Percentiles rank a stretch among this genome's conserved stretches.
These are phyloP conservation scores for Linepithema humile DNA, from an alignment of 1,140 invertebrate genomes.

Conservation along the genomic window DNA sequence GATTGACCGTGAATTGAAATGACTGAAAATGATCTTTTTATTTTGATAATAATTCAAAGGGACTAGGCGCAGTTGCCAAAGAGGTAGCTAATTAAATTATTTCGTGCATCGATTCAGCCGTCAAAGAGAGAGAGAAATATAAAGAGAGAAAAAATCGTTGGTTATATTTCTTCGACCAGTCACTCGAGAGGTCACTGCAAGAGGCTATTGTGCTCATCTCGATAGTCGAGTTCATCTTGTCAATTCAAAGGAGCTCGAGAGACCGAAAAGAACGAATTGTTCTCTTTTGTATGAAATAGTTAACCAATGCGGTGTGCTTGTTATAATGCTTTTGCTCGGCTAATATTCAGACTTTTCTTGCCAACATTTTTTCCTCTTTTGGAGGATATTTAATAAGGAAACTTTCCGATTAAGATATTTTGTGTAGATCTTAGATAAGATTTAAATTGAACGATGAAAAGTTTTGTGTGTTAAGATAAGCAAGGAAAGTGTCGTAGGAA, in stretches of 20 bases:
- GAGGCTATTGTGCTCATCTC: conserved; percentile 57
- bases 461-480: not conserved
- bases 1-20: not conserved
- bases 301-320: conserved; percentile 19
- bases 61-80: not conserved
- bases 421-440: not conserved
- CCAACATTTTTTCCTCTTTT: not conserved
- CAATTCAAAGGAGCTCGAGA: conserved; percentile 49
- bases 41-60: not conserved
- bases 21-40: not conserved
- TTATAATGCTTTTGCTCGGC: not conserved
- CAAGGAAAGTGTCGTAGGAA: not conserved
- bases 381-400: not conserved
- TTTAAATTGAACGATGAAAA: conserved; percentile 18
- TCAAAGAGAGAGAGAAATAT: too few relatives aligned
- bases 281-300: conserved; percentile 20
- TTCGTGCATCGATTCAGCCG: conserved; percentile 47
- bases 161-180: conserved; percentile 52
- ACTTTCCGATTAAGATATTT: not conserved
- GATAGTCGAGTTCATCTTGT: conserved; percentile 56
- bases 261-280: conserved; percentile 26
- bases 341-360: not conserved
- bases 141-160: too few relatives aligned
- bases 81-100: conserved; percentile 66
- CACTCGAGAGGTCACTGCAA: conserved; percentile 47